Base-by-base conservation (phyloP, 1,140 invertebrate genomes). In the Drosophila bocqueti region DNA sequence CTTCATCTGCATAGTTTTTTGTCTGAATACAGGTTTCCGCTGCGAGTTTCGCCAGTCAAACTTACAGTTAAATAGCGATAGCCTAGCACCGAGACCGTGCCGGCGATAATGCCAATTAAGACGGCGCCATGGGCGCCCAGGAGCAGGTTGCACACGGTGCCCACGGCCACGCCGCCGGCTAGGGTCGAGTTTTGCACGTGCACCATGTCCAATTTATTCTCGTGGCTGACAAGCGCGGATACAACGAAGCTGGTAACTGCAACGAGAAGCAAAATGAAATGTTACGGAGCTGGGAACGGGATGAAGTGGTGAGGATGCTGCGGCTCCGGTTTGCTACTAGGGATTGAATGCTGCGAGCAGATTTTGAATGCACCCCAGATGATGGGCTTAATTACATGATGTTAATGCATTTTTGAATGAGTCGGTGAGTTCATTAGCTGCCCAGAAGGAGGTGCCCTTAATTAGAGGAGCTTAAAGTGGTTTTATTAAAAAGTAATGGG, bases 131-230 rank as follows among this genome's bases (percentile, higher is more conserved):
- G 96, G 1, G 98, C 97, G 52, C 96, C 94, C n/a, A 98, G 94
- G 93, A 97, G 96, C 94, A 99, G 94, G 93, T 98, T 96, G 67
- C 94, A 95, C 46, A 95, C 93, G 15, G 95, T 94, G 7, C 95
- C 95, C 34, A 95, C 94, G 54, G 94, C 94, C 66, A 93, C 91
- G 13, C 96, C 96, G 46, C 97, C 97, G 43, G 97, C 97, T n/a
- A 98, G 91, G 3, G 97, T 98, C 21, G 97, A 96, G 94, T 98
- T 98, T 93, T 98, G 97, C 36, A 98, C 94, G 93, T 98, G 97
- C 15, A 97, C 97, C 97, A 98, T 98, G 84, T 97, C 96, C 81
- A 98, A 96, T 93, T 97, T 98, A 78, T 96, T 96, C 55, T 96
- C 94, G 49, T 95, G 94, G 79, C 95, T 96, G n/a, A 97, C 94